A percentile compares a stretch with the other conserved stretches of the same genome.
phyloP scores from a whole-genome alignment of 1,140 invertebrate species.

The Drosophila subpulchrella region DNA sequence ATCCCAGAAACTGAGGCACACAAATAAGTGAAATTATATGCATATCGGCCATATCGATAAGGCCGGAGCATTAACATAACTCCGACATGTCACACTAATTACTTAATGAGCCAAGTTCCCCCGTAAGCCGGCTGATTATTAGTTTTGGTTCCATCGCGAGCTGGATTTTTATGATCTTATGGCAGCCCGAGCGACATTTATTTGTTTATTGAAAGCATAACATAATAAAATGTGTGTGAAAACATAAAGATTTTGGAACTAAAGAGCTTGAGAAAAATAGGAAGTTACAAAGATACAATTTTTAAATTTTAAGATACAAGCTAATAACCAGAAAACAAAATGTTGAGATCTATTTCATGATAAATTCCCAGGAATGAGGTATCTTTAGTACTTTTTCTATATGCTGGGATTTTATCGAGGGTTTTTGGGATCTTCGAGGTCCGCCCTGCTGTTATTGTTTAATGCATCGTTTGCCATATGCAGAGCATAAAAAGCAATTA shows the following conservation, averaged over 20 bases:
- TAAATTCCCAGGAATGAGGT: not conserved
- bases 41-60: constrained; percentile 55
- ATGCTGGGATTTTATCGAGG: no score
- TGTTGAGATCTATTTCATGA: not conserved
- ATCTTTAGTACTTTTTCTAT: no score
- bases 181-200: constrained; percentile 54
- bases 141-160: constrained; percentile 51
- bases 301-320: no score
- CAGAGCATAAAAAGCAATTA: constrained; percentile 75
- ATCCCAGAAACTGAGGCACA: constrained; percentile 31
- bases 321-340: not conserved
- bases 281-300: not conserved
- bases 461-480: constrained; percentile 53
- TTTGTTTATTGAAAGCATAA: constrained; percentile 66
- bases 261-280: constrained; percentile 2
- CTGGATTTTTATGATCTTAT: constrained; percentile 46
- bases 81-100: constrained; percentile 84
- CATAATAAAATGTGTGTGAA: constrained; percentile 63
- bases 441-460: constrained; percentile 46
- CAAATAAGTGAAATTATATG: constrained; percentile 76
- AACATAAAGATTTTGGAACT: constrained; percentile 16
- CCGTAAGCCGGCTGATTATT: constrained; percentile 38
- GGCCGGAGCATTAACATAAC: constrained; percentile 77
- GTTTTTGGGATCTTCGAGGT: constrained; percentile 6
- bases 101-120: constrained; percentile 75